Conservation (phyloP, 2,888 invertebrate genomes). For the Callinectes sapidus region DNA sequence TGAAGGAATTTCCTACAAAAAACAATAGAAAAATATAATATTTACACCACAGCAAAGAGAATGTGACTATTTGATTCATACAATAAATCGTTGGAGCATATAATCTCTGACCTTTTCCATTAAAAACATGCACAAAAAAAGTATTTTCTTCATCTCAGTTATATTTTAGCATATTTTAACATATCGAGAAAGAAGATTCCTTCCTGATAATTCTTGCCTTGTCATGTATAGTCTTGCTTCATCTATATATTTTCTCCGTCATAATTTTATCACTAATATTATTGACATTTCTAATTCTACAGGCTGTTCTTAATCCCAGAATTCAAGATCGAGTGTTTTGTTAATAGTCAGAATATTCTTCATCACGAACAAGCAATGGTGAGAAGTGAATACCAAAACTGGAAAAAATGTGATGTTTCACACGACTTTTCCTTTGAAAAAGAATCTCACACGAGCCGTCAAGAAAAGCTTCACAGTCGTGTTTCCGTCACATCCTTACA, state of each 20-base stretch:
- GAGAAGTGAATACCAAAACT: background rate
- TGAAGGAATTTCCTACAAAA: background rate
- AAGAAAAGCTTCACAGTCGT: background rate
- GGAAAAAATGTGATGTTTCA: background rate
- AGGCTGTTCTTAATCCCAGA: background rate
- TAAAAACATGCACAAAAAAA: background rate
- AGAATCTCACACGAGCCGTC: background rate
- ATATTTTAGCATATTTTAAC: background rate
- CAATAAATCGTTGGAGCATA: background rate
- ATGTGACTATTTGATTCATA: background rate
- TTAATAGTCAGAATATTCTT: background rate
- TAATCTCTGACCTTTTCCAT: background rate
- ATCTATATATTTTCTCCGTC: background rate
- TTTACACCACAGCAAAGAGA: background rate
- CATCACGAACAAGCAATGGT: background rate
- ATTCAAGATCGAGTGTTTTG: background rate
- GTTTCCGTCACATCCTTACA: background rate
- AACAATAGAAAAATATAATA: background rate
- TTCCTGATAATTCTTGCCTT: background rate
- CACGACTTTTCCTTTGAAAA: background rate
- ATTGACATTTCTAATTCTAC: background rate
- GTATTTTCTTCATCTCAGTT: background rate
- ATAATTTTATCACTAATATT: background rate
- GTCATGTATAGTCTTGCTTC: background rate
- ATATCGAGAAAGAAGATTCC: background rate